Evolutionary conservation across 2,113 vertebrate species (phyloP), one percentile per base, ranked within the genome.

Genomic region (Oncorhynchus kisutch): DNA sequence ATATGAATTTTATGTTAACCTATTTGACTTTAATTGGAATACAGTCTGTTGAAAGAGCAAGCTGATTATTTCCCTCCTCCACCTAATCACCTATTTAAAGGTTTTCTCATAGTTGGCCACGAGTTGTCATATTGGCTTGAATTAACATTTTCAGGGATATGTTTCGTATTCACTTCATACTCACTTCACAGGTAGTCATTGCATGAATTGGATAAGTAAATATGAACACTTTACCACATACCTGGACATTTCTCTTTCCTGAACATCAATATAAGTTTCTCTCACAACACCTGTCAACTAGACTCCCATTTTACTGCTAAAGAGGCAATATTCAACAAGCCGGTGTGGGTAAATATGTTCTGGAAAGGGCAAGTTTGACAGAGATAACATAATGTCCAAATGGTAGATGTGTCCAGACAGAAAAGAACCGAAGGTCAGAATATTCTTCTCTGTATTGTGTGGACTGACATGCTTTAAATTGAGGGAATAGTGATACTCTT

Each of bases 51-150:
- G 51, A 87, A 85, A 88, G 84, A 79, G 76, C 74, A 80, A 71
- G 72, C 74, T 83, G 68, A 88, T 90, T 88, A 86, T 81, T 80
- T 81, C 76, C n/a, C 49, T 72, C 73, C 72, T 5, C 65, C 48
- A n/a, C 74, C 78, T 68, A 67, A 74, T 79, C 75, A 64, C 11
- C 1, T 84, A 85, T 68, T 75, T 70, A 80, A 84, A 9, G 39
- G 39, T 45, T 45, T 45, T 11, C 39, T 39, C 39, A 9, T 12
- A 11, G 39, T 9, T 45, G 39, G 39, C 39, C 39, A 45, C 39
- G 9, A 34, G 34, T 34, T 34, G 34, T 34, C 34, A 34, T 34
- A 88, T 79, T 78, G 64, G 74, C 81, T 86, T 62, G 82, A 34
- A 72, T 86, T 84, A 89, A 84, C 14, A 14, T 54, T 54, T 54